Base-by-base conservation (phyloP, 2,797 vertebrate species). In the Siniperca undulata region DNA sequence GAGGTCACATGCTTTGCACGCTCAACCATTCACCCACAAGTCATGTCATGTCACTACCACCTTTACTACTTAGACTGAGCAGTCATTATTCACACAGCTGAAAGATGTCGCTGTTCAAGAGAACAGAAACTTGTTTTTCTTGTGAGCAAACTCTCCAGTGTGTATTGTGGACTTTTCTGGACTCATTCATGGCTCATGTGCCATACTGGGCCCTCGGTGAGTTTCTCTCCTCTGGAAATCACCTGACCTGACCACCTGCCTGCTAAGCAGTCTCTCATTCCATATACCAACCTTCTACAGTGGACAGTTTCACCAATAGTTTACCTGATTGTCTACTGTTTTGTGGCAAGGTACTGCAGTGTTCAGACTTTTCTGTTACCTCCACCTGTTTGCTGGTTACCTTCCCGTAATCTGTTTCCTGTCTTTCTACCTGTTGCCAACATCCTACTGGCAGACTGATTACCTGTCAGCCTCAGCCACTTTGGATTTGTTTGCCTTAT, bases 371-470 rank as follows among this genome's bases (percentile, higher is more conserved):
- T 12, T 22, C 27, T 74, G 19, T 38, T 64, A 48, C 38, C 24
- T 61, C 70, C 22, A 38, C 42, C 40, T 42, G 42, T 78, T 56
- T 59, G 11, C 52, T 30, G 55, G 5, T 46, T 59, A 24, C 22
- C 30, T 56, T 48, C 10, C 17, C 20, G 3, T 42, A 34, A 30
- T 52, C 50, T 70, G 10, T 50, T 30, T 65, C 6, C 50, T 67
- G 27, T 48, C 64, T 74, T 69, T 69, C 27, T 65, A 36, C 9
- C 6, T 55, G 40, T 69, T 76, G 58, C 64, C 70, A 70, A 5
- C n/a, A 69, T 69, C 71, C 59, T 34, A 16, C 40, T 42, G 46
- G 53, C 71, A 65, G 46, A 67, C 36, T 64, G 56, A 14, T 73
- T 58, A 59, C 22, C 38, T 67, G 13, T 38, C 36, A 70, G n/a